Conservation (phyloP, 2,797 vertebrate species). For the Okamejei kenojei region DNA sequence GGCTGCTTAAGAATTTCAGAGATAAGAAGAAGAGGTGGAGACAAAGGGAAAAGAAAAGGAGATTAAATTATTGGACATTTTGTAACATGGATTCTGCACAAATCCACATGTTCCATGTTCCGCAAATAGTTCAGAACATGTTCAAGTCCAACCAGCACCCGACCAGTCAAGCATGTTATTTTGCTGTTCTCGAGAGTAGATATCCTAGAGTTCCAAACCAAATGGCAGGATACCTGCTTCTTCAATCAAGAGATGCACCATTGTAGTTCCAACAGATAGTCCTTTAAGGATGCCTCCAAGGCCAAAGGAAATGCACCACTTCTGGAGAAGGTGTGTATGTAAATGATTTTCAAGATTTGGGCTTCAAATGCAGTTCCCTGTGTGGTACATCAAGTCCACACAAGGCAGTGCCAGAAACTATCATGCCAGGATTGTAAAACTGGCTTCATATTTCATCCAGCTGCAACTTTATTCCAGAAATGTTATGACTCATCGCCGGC, state of each 20-base stretch:
- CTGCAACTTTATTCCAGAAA: not conserved
- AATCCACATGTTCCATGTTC: not conserved
- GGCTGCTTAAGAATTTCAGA: not conserved
- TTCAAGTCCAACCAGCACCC: not conserved
- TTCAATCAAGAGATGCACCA: not conserved
- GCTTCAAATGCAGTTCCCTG: not conserved
- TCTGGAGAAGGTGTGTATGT: not conserved
- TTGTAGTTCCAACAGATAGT: not conserved
- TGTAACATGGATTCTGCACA: not conserved
- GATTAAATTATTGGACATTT: not conserved
- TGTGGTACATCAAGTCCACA: not conserved
- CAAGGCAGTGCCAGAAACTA: not conserved
- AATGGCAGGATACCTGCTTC: not conserved
- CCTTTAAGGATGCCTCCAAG: not conserved
- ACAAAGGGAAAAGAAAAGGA: not conserved
- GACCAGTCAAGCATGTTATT: not conserved
- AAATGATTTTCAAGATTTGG: not conserved
- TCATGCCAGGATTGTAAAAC: not conserved
- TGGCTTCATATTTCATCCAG: not conserved
- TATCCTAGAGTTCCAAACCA: not conserved
- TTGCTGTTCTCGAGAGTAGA: not conserved
- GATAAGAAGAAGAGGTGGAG: too few species aligned
- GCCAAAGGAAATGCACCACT: too few species aligned
- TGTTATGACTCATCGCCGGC: not conserved
- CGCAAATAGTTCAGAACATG: not conserved